A percentile compares a stretch with the other conserved stretches of the same genome.
These are phyloP conservation scores for Cacoxenus indagator DNA, from an alignment of 2,888 invertebrate species.

Conservation along the genomic window DNA sequence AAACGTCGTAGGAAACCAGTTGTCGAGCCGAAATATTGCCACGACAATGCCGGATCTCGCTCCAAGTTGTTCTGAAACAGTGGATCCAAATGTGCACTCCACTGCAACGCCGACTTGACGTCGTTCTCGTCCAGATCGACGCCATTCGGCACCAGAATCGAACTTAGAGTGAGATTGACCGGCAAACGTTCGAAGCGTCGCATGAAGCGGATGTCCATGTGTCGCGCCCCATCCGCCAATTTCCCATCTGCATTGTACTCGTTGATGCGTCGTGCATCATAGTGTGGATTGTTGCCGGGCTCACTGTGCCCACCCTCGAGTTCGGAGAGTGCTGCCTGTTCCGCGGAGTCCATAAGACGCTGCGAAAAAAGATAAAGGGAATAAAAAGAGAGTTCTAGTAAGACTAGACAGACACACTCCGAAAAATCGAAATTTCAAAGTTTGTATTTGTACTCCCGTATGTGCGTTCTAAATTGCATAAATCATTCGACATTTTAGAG, in stretches of 20 bases:
- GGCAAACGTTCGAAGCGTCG: conserved; percentile 89
- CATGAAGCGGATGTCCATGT: conserved; percentile 81
- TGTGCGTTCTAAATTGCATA: conserved; percentile 52
- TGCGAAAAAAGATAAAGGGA: conserved; percentile 67
- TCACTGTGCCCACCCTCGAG: conserved; percentile 70
- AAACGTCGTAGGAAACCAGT: conserved; percentile 94
- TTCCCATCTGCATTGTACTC: conserved; percentile 83
- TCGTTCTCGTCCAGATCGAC: conserved; percentile 74
- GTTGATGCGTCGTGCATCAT: conserved; percentile 86
- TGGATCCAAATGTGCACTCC: conserved; percentile 94
- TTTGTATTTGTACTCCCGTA: conserved; percentile 55
- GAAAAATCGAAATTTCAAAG: conserved; percentile 29
- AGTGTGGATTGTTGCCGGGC: conserved; percentile 76
- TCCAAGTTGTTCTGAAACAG: conserved; percentile 92
- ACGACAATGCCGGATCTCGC: conserved; percentile 91
- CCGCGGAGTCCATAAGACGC: conserved; percentile 93
- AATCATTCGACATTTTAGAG: conserved; percentile 36
- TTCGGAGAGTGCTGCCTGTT: conserved; percentile 85
- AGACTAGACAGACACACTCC: conserved; percentile 10
- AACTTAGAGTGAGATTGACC: conserved; percentile 87
- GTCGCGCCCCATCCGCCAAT: conserved; percentile 78
- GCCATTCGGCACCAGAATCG: conserved; percentile 84
- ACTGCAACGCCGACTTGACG: conserved; percentile 90
- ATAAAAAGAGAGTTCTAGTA: background rate
- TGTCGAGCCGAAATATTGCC: conserved; percentile 99